Evolutionary conservation across 2,797 vertebrate genomes (phyloP).

Genomic region (Rhinogobio ventralis): DNA sequence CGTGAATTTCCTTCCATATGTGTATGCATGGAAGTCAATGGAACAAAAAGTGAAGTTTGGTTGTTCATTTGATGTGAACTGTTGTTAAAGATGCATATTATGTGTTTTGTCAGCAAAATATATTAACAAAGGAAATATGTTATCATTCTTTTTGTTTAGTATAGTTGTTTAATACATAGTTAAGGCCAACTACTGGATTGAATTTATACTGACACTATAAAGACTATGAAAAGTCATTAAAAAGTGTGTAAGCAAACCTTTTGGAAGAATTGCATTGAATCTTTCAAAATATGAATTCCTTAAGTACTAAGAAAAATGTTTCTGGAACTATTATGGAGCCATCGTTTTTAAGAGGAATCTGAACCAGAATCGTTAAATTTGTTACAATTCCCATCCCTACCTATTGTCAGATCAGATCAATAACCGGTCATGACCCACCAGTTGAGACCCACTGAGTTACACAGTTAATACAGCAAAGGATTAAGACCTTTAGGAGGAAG

Average conservation of each 20-base stretch:
- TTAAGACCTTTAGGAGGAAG: not conserved
- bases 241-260: not conserved
- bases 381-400: not conserved
- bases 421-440: not conserved
- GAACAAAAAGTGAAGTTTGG: not conserved
- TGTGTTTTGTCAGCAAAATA: not conserved
- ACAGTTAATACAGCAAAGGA: slow-evolving; percentile 1
- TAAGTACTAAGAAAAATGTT: not conserved
- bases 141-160: not conserved
- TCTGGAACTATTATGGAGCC: not conserved
- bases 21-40: not conserved
- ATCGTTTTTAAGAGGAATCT: not conserved
- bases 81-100: not conserved
- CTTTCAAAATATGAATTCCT: not conserved
- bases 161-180: not conserved
- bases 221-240: not conserved
- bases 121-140: not conserved
- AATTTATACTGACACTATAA: not conserved
- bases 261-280: not conserved
- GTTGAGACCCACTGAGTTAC: not conserved
- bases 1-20: not conserved
- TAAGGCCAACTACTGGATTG: not conserved
- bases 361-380: not conserved
- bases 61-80: not conserved
- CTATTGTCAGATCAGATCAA: not conserved